These are phyloP conservation scores for Drosophila mojavensis DNA, from an alignment of 1,140 invertebrate genomes.

Conservation along the genomic window DNA sequence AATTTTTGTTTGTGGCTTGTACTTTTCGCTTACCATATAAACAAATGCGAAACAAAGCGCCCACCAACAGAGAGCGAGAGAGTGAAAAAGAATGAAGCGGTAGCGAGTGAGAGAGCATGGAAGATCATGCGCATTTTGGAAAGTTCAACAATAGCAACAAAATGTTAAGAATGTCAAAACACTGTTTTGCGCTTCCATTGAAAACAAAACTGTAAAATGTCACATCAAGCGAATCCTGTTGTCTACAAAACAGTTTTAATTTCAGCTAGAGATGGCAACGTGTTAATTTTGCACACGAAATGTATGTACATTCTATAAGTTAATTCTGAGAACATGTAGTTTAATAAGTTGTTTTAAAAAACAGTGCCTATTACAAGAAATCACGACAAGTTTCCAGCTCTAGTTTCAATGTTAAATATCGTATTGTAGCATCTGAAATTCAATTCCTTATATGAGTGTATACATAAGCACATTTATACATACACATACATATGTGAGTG, in stretches of 20 bases:
- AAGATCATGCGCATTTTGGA: slow-evolving; percentile 67
- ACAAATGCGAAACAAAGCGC: slow-evolving; percentile 68
- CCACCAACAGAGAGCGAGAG: slow-evolving; percentile 18
- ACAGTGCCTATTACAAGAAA: not conserved
- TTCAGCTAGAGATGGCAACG: not conserved
- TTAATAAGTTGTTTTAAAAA: not conserved
- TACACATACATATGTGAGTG: slow-evolving; percentile 4
- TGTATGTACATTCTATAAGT: not conserved
- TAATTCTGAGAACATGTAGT: no score
- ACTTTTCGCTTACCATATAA: slow-evolving; percentile 54
- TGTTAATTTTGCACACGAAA: slow-evolving; percentile 2
- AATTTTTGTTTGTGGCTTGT: slow-evolving; percentile 23
- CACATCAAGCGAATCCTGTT: slow-evolving; percentile 6
- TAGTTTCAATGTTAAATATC: slow-evolving; percentile 2
- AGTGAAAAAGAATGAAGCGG: not conserved
- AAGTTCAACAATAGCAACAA: slow-evolving; percentile 64
- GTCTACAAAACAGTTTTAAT: not conserved
- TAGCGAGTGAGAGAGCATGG: slow-evolving; percentile 17
- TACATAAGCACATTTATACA: not conserved
- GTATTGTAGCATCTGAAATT: slow-evolving; percentile 22
- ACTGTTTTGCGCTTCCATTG: not conserved
- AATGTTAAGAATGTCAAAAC: slow-evolving; percentile 39
- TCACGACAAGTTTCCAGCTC: not conserved
- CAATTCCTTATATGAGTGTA: slow-evolving; percentile 21
- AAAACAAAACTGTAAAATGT: slow-evolving; percentile 5